Evolutionary conservation across 1,140 invertebrate species (phyloP).

Genomic region (Pectinophora gossypiella): DNA sequence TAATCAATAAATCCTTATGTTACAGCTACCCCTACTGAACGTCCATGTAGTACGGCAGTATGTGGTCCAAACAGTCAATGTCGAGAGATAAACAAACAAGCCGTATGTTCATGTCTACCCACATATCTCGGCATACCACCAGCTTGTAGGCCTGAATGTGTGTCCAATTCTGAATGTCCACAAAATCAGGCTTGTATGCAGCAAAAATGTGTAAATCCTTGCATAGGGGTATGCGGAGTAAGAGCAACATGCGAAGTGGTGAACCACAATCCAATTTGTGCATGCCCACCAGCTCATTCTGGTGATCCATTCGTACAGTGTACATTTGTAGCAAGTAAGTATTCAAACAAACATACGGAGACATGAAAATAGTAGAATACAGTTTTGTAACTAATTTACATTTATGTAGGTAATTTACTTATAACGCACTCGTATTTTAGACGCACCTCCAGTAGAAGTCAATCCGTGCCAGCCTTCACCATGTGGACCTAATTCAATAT

Average conservation of each 20-base stretch:
- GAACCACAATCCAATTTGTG: slow-evolving; percentile 81
- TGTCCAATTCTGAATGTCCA: slow-evolving; percentile 83
- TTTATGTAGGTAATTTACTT: background rate
- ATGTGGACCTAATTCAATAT: slow-evolving; percentile 84
- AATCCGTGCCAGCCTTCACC: slow-evolving; percentile 82
- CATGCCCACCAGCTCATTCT: slow-evolving; percentile 74
- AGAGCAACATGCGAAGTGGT: slow-evolving; percentile 85
- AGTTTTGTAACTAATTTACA: slow-evolving; percentile 7
- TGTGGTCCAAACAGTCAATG: slow-evolving; percentile 89
- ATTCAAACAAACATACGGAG: too few species aligned
- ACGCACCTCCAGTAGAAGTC: slow-evolving; percentile 38
- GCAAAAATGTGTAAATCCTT: slow-evolving; percentile 88
- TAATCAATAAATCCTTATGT: slow-evolving; percentile 5
- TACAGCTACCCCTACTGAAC: slow-evolving; percentile 43
- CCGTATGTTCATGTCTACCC: slow-evolving; percentile 84
- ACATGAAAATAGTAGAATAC: too few species aligned
- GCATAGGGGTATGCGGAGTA: slow-evolving; percentile 84
- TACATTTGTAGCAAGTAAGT: slow-evolving; percentile 56
- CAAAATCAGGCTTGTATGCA: slow-evolving; percentile 85
- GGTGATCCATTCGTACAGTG: slow-evolving; percentile 80
- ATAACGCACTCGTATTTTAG: background rate
- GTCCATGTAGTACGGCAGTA: slow-evolving; percentile 84
- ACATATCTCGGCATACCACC: slow-evolving; percentile 85
- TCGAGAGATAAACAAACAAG: slow-evolving; percentile 80
- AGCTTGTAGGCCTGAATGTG: slow-evolving; percentile 88